Percentiles rank a stretch among this genome's conserved stretches.
phyloP scores from a whole-genome alignment of 2,113 vertebrate species.

The Macheiramphus alcinus region DNA sequence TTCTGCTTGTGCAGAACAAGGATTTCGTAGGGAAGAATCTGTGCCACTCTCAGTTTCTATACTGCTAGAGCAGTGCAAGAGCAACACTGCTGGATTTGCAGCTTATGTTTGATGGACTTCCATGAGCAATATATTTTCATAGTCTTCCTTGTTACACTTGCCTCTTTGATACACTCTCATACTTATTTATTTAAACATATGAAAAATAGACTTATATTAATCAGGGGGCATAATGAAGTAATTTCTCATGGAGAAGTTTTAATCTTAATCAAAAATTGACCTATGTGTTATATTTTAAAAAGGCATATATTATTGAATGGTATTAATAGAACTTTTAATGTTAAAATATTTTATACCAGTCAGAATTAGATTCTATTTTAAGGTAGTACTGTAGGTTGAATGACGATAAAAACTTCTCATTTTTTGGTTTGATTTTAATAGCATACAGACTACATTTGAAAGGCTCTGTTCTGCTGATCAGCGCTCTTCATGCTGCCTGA shows the following conservation, averaged over 20 bases:
- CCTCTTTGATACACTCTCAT: not conserved
- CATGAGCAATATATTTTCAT: not conserved
- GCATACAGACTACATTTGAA: not conserved
- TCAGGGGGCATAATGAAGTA: not conserved
- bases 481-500: not conserved
- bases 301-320: conserved; percentile 46
- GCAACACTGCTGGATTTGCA: not conserved
- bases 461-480: not conserved
- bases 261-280: conserved; percentile 35
- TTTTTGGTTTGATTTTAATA: not conserved
- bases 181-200: conserved; percentile 32
- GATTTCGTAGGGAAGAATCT: not conserved
- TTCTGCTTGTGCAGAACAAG: not conserved
- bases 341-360: conserved; percentile 22
- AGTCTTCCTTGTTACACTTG: not conserved
- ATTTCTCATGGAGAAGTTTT: conserved; percentile 19
- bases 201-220: conserved; percentile 6
- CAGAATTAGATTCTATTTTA: conserved; percentile 48
- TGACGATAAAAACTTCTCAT: not conserved
- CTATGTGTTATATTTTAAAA: not conserved
- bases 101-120: not conserved
- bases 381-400: not conserved
- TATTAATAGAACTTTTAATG: conserved; percentile 48
- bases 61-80: not conserved
- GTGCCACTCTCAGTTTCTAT: not conserved